Conservation (phyloP, 2,113 vertebrate species). For the Strix aluco region DNA sequence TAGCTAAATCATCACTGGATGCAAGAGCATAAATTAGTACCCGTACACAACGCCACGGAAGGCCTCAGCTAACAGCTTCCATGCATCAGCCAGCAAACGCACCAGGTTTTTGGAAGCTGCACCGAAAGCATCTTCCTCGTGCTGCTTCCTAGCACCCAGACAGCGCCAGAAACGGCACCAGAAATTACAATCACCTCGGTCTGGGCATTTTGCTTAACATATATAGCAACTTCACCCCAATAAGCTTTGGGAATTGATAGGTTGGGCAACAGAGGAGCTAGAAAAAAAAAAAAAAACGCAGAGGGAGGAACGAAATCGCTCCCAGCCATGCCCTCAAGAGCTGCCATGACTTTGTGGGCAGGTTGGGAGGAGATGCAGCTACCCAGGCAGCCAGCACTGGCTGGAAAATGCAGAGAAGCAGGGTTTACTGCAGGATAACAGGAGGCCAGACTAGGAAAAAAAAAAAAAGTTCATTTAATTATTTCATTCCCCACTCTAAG, state of each 20-base stretch:
- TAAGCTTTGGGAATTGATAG: background rate
- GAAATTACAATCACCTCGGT: fast-evolving
- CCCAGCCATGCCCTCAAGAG: background rate
- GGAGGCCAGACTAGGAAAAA: background rate
- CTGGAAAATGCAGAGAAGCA: background rate
- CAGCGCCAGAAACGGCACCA: background rate
- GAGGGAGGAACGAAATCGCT: background rate
- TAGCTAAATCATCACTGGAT: conserved; percentile 68
- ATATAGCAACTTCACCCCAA: background rate
- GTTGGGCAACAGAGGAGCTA: background rate
- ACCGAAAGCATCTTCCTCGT: background rate
- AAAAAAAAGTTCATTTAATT: background rate
- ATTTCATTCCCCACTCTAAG: background rate
- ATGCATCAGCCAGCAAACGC: conserved; percentile 21
- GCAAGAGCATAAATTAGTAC: conserved; percentile 58
- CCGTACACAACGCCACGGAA: background rate
- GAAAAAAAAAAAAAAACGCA: background rate
- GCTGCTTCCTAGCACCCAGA: background rate
- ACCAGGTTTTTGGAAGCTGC: background rate
- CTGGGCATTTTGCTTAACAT: background rate
- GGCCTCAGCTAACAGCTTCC: conserved; percentile 6
- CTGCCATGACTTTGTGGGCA: fast-evolving
- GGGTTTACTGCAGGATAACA: background rate
- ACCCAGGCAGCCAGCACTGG: background rate
- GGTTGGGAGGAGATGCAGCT: background rate